These are phyloP conservation scores for Cataglyphis rosenhaueri DNA, from an alignment of 2,888 invertebrate genomes.

Conservation along the genomic window DNA sequence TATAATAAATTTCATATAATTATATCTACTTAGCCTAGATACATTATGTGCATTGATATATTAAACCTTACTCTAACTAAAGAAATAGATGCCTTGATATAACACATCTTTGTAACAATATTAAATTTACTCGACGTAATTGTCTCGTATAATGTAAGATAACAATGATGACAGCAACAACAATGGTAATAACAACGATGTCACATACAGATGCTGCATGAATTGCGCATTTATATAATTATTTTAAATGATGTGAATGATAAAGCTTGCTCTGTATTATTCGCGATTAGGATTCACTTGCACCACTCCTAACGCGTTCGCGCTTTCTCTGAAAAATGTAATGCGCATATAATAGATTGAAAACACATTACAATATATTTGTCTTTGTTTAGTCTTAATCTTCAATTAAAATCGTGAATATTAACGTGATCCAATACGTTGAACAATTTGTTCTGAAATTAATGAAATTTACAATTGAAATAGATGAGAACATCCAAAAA, in stretches of 20 bases:
- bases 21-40: slow-evolving; percentile 60
- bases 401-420: neutral
- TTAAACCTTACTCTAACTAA: slow-evolving; percentile 61
- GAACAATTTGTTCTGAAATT: neutral
- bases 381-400: neutral
- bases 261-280: slow-evolving; percentile 12
- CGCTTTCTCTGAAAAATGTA: neutral
- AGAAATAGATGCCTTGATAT: slow-evolving; percentile 53
- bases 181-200: slow-evolving; percentile 57
- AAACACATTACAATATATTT: slow-evolving; percentile 1
- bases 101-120: slow-evolving; percentile 45
- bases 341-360: neutral
- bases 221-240: slow-evolving; percentile 17
- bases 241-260: slow-evolving; percentile 13
- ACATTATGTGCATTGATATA: slow-evolving; percentile 45
- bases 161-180: slow-evolving; percentile 55
- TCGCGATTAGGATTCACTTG: neutral
- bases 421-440: neutral
- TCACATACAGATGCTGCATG: slow-evolving; percentile 38
- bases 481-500: neutral
- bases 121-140: slow-evolving; percentile 55
- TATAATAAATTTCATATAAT: slow-evolving; percentile 64
- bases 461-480: neutral
- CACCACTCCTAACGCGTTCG: neutral
- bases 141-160: slow-evolving; percentile 47